These are phyloP conservation scores for Drosophila sturtevanti DNA, from an alignment of 1,140 invertebrate species.

Conservation along the genomic window DNA sequence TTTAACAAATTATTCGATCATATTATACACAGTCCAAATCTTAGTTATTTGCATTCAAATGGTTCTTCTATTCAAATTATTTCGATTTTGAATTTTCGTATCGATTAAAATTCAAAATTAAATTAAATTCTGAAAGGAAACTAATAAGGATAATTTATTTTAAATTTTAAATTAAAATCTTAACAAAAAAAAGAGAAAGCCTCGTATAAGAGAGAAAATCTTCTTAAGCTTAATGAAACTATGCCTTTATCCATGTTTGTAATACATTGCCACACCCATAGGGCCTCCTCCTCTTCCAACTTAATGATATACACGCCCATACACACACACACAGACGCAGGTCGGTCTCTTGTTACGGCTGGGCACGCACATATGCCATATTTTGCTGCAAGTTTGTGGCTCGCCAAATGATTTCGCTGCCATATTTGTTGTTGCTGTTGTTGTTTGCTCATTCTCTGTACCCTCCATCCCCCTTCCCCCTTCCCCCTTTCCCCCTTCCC, in stretches of 20 bases:
- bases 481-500: no score
- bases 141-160: no score
- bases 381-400: constrained; percentile 21
- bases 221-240: background rate
- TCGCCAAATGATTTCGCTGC: constrained; percentile 12
- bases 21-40: no score
- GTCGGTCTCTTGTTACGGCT: constrained; percentile 7
- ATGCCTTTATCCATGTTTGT: background rate
- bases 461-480: background rate
- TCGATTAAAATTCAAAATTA: no score
- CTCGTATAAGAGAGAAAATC: background rate
- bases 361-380: constrained; percentile 18
- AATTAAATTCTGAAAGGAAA: no score
- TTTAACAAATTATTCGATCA: no score
- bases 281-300: background rate
- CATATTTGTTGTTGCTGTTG: constrained; percentile 8
- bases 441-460: constrained; percentile 7
- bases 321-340: background rate
- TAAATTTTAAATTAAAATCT: no score
- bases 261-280: constrained; percentile 6
- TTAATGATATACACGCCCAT: background rate
- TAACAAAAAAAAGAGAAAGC: background rate
- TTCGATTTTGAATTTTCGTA: no score
- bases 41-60: no score
- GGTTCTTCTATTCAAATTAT: no score